Evolutionary conservation across 2,113 vertebrate genomes (phyloP).

Genomic region (Sceloporus tristichus): DNA sequence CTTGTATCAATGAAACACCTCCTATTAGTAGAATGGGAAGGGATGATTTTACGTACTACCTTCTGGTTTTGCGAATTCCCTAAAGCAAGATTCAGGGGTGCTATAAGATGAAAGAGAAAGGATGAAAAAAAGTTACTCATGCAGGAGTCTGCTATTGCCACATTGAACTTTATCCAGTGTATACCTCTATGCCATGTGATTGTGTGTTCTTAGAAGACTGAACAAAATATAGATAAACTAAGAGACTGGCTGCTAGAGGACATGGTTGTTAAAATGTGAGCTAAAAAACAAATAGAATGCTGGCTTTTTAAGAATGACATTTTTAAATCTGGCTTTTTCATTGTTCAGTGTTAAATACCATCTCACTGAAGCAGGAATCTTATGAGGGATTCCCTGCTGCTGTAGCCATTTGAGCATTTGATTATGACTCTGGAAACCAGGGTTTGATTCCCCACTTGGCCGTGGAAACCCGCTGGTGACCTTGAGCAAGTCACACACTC

Average conservation of each 20-base stretch:
- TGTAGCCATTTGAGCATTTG: too few species aligned
- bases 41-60: neutral
- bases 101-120: neutral
- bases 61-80: too few species aligned
- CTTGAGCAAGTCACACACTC: too few species aligned
- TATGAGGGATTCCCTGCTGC: too few species aligned
- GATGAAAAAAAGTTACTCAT: neutral
- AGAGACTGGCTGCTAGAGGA: slow-evolving; percentile 43
- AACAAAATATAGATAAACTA: slow-evolving; percentile 56
- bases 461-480: too few species aligned
- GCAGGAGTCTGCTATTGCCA: neutral
- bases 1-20: neutral
- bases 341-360: slow-evolving; percentile 26
- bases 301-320: slow-evolving; percentile 16
- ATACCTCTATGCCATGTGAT: slow-evolving; percentile 57
- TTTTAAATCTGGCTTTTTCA: slow-evolving; percentile 36
- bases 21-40: too few species aligned
- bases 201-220: slow-evolving; percentile 65
- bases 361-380: slow-evolving; percentile 1
- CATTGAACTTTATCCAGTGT: neutral
- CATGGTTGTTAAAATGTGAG: slow-evolving; percentile 22
- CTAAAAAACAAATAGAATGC: slow-evolving; percentile 38
- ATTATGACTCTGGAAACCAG: too few species aligned
- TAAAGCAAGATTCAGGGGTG: neutral
- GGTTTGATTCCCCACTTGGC: too few species aligned